These are phyloP conservation scores for Drosophila willistoni DNA, from an alignment of 1,140 invertebrate genomes.

Conservation along the genomic window DNA sequence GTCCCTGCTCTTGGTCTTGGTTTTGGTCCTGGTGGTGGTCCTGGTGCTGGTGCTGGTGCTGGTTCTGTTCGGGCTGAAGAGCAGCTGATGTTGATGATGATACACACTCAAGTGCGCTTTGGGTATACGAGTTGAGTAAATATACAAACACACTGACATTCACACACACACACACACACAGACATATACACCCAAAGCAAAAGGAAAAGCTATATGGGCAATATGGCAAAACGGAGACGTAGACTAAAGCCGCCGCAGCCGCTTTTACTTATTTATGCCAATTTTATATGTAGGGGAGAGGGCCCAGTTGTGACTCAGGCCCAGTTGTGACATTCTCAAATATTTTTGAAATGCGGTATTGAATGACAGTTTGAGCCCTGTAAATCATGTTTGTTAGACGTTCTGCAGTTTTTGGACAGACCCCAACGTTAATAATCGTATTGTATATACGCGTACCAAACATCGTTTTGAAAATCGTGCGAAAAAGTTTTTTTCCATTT, in stretches of 20 bases:
- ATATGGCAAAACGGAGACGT: conserved; percentile 58
- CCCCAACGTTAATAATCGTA: too few relatives aligned
- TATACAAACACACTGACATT: conserved; percentile 45
- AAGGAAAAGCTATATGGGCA: conserved; percentile 61
- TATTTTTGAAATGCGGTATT: too few relatives aligned
- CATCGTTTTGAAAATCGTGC: too few relatives aligned
- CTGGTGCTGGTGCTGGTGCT: conserved; percentile 27
- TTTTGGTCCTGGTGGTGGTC: conserved; percentile 33
- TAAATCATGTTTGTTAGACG: too few relatives aligned
- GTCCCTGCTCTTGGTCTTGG: conserved; percentile 33
- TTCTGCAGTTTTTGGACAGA: too few relatives aligned
- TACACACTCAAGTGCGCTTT: conserved; percentile 81
- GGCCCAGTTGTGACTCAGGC: too few relatives aligned
- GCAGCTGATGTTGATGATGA: conserved; percentile 82
- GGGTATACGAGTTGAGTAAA: conserved; percentile 77
- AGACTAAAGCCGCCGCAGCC: conserved; percentile 34
- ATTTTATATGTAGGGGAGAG: conserved; percentile 60
- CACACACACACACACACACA: conserved; percentile 8
- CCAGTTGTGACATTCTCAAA: too few relatives aligned
- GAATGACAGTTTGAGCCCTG: too few relatives aligned
- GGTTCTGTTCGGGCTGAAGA: conserved; percentile 58
- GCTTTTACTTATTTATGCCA: conserved; percentile 79
- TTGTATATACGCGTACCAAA: too few relatives aligned
- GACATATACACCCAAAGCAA: conserved; percentile 7
- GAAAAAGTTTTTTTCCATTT: too few relatives aligned